Evolutionary conservation across 2,113 vertebrate species (phyloP), one percentile per base, ranked within the genome.

Genomic region (Petaurus breviceps): DNA sequence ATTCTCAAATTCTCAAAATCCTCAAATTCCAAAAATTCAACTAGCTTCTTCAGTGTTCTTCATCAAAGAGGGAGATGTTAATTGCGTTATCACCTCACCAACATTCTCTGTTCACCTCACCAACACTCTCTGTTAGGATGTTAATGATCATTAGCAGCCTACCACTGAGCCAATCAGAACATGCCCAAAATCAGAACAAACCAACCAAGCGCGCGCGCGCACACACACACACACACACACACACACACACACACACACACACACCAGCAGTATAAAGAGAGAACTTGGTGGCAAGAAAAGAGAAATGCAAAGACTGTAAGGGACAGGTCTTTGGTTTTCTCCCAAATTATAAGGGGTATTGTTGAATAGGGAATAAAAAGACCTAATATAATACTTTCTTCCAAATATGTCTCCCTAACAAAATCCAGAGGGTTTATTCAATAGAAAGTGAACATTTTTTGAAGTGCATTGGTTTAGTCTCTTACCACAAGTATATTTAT

Each of bases 31-130:
- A 1, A 46, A 91, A 96, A 97, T 94, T 96, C 95, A 96, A 77
- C 93, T 90, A 93, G 31, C 95, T 97, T 77, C 94, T 96, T 94
- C 94, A 55, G 96, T 97, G 92, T 95, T 97, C 96, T 97, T 96
- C 61, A 95, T 93, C 94, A 95, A 97, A 92, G 92, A 97, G 46
- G 61, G 25, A 96, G 57, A 95, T n/a, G 37, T 14, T 98, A 97
- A 98, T 93, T 97, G 98, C 91, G 31, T 98, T 98, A 97, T 91
- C 95, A 51, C 96, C 97, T 96, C 95, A 94, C 93, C 97, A 98
- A 96, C 92, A 96, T 26, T 94, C 97, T 95, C 84, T 91, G 93
- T 94, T 91, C 95, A 51, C 96, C 97, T 96, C 95, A 94, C 93
- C 97, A 98, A 96, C 92, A 96, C 28, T 94, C 97, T 95, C 84